phyloP scores from a whole-genome alignment of 2,888 invertebrate species.

The Elysia crispata region DNA sequence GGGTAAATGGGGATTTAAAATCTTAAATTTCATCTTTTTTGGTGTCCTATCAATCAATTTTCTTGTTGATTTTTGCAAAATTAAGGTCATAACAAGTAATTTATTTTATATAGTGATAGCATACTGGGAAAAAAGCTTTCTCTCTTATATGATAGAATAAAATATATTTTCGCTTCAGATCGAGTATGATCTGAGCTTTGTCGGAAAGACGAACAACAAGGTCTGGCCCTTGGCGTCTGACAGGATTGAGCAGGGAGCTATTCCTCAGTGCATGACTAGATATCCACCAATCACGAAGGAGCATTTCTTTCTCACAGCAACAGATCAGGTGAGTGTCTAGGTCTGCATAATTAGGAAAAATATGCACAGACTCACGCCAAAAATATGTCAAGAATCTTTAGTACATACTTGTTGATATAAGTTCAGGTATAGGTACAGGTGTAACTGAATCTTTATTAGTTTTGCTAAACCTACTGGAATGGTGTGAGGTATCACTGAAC shows the following conservation, averaged over 20 bases:
- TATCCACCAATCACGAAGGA: constrained; percentile 78
- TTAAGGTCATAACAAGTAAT: too few species aligned
- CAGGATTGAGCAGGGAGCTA: constrained; percentile 83
- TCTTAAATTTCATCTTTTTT: too few species aligned
- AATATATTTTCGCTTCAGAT: constrained; percentile 62
- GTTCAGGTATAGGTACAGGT: background rate
- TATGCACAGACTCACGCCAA: background rate
- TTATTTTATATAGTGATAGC: too few species aligned
- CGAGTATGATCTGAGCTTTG: constrained; percentile 76
- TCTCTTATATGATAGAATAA: background rate
- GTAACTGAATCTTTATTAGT: background rate
- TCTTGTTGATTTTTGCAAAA: background rate
- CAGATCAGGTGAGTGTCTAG: constrained; percentile 78
- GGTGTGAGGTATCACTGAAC: too few species aligned
- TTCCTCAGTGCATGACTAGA: constrained; percentile 81
- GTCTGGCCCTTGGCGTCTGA: constrained; percentile 79
- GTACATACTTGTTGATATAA: background rate
- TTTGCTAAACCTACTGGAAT: background rate
- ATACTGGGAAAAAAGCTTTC: too few species aligned
- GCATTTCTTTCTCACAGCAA: constrained; percentile 81
- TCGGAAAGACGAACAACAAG: constrained; percentile 65
- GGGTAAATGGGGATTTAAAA: too few species aligned
- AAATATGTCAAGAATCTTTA: background rate
- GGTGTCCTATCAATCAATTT: too few species aligned
- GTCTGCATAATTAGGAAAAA: too few species aligned